phyloP scores from a whole-genome alignment of 2,113 vertebrate species.

The Pelecanus crispus region DNA sequence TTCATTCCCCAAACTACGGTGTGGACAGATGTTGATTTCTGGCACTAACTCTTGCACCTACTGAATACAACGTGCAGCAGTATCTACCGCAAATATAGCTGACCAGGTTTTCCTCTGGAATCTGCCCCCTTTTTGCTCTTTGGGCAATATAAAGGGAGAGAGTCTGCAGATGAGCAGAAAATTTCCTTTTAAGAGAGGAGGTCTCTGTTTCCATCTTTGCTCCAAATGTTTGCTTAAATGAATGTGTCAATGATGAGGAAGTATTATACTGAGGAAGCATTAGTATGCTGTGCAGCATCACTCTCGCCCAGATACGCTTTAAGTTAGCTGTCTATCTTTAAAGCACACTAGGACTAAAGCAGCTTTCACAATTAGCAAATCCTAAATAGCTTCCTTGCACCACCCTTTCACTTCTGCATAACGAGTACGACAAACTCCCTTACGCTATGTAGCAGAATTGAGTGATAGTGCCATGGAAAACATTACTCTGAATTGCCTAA shows the following conservation, averaged over 20 bases:
- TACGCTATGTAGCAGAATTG: accelerated
- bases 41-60: neutral
- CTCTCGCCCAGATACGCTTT: neutral
- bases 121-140: neutral
- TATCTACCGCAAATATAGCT: neutral
- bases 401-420: neutral
- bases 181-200: neutral
- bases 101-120: neutral
- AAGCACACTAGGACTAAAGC: neutral
- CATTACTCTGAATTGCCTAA: neutral
- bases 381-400: neutral
- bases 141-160: neutral
- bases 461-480: neutral
- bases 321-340: neutral
- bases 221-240: neutral
- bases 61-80: neutral
- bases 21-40: neutral
- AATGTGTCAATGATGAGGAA: neutral
- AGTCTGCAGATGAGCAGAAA: neutral
- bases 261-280: neutral
- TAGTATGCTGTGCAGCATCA: neutral
- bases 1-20: neutral
- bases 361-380: neutral
- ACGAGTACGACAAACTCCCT: neutral
- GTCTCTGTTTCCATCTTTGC: neutral